These are phyloP conservation scores for Himalopsyche kuldschensis DNA, from an alignment of 2,888 invertebrate species.

Conservation along the genomic window DNA sequence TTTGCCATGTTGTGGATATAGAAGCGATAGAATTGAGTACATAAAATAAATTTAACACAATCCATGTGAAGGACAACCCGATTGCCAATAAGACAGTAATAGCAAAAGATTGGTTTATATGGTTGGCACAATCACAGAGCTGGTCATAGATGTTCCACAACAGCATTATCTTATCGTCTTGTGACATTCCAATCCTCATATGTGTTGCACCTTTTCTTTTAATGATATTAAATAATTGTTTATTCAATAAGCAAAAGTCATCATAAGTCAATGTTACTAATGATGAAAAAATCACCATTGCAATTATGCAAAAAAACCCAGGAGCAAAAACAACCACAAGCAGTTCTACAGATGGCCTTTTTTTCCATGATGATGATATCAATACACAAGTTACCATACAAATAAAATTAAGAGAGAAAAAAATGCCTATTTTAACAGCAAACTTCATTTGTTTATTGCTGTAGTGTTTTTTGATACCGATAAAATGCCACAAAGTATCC, in stretches of 20 bases:
- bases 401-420: not conserved
- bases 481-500: not conserved
- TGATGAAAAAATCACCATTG: not conserved
- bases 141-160: constrained; percentile 10
- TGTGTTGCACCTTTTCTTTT: not conserved
- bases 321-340: not conserved
- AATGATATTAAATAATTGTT: not conserved
- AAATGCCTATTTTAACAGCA: not conserved
- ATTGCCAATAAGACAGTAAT: not conserved
- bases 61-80: not conserved
- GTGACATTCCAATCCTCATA: not conserved
- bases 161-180: not conserved
- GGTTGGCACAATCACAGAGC: constrained; percentile 4
- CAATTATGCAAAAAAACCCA: not conserved
- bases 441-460: not conserved
- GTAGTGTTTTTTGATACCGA: not conserved
- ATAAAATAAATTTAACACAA: constrained; percentile 13
- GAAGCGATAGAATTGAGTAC: not conserved
- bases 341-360: not conserved
- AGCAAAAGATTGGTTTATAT: not conserved
- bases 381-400: not conserved
- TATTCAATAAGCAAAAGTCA: not conserved
- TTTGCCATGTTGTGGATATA: not conserved
- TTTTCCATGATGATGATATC: not conserved
- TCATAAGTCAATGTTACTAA: not conserved